Evolutionary conservation across 2,797 vertebrate species (phyloP).

Genomic region (Mycteria americana): DNA sequence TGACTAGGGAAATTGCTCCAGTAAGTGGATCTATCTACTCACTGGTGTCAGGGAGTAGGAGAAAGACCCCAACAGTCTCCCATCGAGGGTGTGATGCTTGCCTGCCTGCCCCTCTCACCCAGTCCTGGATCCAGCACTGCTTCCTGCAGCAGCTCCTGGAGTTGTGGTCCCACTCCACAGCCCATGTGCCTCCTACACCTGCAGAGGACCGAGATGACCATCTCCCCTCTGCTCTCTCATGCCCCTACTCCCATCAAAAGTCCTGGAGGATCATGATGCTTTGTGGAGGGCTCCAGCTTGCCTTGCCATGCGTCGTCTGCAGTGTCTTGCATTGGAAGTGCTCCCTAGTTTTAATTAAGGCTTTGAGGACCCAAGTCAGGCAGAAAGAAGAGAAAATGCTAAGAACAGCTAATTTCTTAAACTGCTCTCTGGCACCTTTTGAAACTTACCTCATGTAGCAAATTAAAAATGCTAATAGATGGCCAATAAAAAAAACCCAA

Average conservation of each 20-base stretch:
- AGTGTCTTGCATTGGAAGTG: background rate
- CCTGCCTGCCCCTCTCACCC: background rate
- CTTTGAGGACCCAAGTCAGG: slow-evolving; percentile 31
- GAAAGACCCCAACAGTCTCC: background rate
- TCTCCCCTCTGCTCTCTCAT: background rate
- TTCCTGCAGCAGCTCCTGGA: background rate
- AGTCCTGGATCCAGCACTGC: background rate
- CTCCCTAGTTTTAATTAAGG: slow-evolving; percentile 49
- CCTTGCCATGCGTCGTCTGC: background rate
- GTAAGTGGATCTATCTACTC: background rate
- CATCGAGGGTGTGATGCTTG: background rate
- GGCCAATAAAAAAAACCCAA: slow-evolving; percentile 15
- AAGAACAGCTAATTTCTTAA: slow-evolving; percentile 67
- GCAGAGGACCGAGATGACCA: fast-evolving
- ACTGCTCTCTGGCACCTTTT: slow-evolving; percentile 62
- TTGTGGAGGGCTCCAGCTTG: background rate
- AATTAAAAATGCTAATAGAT: slow-evolving; percentile 69
- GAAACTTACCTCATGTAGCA: slow-evolving; percentile 67
- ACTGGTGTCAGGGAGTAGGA: background rate
- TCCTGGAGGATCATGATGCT: background rate
- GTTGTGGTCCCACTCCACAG: background rate
- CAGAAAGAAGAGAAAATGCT: slow-evolving; percentile 41
- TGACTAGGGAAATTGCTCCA: background rate
- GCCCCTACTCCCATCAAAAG: background rate
- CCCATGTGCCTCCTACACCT: background rate